Percentiles rank a stretch among this genome's conserved stretches.
These are phyloP conservation scores for Andinoacara biseriatus DNA, from an alignment of 2,113 vertebrate genomes.

Conservation along the genomic window DNA sequence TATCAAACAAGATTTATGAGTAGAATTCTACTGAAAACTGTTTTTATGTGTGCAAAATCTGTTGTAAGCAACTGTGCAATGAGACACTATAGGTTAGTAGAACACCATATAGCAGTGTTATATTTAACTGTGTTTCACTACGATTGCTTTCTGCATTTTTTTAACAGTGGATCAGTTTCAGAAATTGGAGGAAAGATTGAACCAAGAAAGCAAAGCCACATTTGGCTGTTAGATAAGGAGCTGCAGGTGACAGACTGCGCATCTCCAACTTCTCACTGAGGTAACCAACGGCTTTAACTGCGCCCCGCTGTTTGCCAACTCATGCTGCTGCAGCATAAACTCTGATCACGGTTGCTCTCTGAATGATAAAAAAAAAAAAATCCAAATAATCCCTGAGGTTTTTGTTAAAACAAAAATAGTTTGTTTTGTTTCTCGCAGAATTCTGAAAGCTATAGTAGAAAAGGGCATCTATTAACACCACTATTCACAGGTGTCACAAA, in stretches of 20 bases:
- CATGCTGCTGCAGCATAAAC: neutral
- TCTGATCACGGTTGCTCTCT: constrained; percentile 1
- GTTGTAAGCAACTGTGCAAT: neutral
- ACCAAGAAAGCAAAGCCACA: neutral
- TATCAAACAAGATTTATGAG: neutral
- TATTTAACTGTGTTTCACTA: neutral
- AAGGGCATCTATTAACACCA: neutral
- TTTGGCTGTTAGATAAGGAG: neutral
- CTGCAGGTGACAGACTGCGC: neutral
- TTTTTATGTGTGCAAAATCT: neutral
- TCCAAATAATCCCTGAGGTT: neutral
- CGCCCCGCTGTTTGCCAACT: neutral
- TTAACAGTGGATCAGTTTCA: neutral
- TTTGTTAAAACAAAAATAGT: neutral
- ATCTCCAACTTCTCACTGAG: neutral
- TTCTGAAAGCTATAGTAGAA: neutral
- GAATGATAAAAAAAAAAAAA: neutral
- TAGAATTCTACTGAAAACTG: neutral
- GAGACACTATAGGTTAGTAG: neutral
- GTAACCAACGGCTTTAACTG: constrained; percentile 4
- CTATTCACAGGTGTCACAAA: neutral
- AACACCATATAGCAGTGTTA: neutral
- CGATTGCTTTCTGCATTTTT: neutral
- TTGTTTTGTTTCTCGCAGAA: neutral
- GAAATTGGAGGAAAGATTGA: neutral